Evolutionary conservation across 1,140 invertebrate genomes (phyloP).

Genomic region (Vanessa atalanta): DNA sequence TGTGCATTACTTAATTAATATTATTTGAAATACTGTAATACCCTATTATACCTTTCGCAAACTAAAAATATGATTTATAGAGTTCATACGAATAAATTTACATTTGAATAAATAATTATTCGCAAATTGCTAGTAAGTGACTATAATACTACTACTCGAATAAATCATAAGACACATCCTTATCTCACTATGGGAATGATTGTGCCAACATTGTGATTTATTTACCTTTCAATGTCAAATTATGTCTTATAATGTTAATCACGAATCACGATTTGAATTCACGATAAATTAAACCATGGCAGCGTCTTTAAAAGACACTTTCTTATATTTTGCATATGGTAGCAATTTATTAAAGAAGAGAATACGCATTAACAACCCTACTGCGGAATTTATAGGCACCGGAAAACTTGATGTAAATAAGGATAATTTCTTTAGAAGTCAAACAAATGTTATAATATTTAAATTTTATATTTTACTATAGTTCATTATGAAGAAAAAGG

Average conservation of each 20-base stretch:
- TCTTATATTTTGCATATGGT: slow-evolving; percentile 71
- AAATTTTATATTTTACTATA: not conserved
- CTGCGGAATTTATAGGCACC: slow-evolving; percentile 64
- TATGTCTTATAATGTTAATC: not conserved
- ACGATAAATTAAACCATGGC: slow-evolving; percentile 4
- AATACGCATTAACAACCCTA: slow-evolving; percentile 71
- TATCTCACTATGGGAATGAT: no score
- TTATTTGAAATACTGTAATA: no score
- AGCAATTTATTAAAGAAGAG: slow-evolving; percentile 71
- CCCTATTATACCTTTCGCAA: no score
- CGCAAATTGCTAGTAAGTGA: no score
- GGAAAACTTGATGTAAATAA: slow-evolving; percentile 62
- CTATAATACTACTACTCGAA: no score
- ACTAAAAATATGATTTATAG: no score
- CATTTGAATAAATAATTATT: no score
- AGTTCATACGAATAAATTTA: no score
- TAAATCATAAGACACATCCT: no score
- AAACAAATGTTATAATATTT: not conserved
- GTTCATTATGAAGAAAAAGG: not conserved
- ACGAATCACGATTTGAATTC: no score
- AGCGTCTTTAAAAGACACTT: slow-evolving; percentile 47
- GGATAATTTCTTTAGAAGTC: not conserved
- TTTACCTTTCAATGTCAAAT: not conserved
- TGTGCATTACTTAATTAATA: no score
- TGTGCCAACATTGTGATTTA: not conserved